Percentiles rank a stretch among this genome's conserved stretches.
These are phyloP conservation scores for Staurois parvus DNA, from an alignment of 2,797 vertebrate genomes.

Conservation along the genomic window DNA sequence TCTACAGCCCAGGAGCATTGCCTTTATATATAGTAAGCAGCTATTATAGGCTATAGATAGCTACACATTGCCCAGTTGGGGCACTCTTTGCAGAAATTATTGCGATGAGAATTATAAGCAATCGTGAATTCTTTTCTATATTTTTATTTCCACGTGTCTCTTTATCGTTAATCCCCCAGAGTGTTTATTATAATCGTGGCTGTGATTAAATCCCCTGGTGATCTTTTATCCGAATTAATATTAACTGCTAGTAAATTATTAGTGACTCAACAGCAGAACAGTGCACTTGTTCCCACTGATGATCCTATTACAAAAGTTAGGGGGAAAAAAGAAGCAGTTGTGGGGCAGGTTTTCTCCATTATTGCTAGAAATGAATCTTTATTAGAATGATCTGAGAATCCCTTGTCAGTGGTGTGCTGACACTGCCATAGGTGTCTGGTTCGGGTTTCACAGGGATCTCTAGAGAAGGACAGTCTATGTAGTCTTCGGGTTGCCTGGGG, in stretches of 20 bases:
- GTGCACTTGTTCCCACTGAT: constrained; percentile 33
- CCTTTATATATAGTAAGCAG: not conserved
- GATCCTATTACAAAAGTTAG: constrained; percentile 32
- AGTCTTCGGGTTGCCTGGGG: not conserved
- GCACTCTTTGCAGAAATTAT: constrained; percentile 14
- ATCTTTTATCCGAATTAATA: constrained; percentile 51
- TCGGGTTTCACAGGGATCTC: not conserved
- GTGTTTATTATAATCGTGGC: constrained; percentile 39
- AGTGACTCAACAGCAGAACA: constrained; percentile 18
- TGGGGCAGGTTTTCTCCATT: constrained; percentile 14
- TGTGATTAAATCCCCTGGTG: constrained; percentile 39
- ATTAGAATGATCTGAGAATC: constrained; percentile 11
- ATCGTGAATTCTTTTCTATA: constrained; percentile 20
- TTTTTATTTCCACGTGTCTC: constrained; percentile 31
- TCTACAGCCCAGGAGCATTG: not conserved
- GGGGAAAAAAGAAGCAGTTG: not conserved
- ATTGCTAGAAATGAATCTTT: not conserved
- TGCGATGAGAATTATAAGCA: constrained; percentile 13
- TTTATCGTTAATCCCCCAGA: constrained; percentile 35
- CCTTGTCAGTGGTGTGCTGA: not conserved
- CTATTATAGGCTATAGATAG: not conserved
- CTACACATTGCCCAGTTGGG: not conserved
- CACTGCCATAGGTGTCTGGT: not conserved
- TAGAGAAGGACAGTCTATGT: constrained; percentile 3
- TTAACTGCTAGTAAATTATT: constrained; percentile 47